Percentiles rank a stretch among this genome's conserved stretches.
phyloP scores from a whole-genome alignment of 2,113 vertebrate species.

The Cololabis saira region DNA sequence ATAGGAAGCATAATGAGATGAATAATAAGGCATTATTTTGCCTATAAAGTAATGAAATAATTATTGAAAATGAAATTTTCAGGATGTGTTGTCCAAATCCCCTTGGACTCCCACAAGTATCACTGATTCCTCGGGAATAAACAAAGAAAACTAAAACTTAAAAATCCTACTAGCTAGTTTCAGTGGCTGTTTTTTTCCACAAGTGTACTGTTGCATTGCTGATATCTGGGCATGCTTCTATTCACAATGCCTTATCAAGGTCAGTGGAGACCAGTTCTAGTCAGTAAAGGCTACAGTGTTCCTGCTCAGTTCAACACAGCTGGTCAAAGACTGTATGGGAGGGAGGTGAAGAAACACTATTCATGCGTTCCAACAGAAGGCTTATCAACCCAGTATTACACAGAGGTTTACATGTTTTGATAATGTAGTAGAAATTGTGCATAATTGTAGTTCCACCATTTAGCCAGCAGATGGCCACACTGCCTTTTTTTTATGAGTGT shows the following conservation, averaged over 20 bases:
- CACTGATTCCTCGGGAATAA: too few species aligned
- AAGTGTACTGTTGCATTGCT: background rate
- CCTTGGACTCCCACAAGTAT: too few species aligned
- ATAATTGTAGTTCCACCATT: conserved; percentile 7
- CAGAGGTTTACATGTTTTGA: background rate
- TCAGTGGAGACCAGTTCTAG: conserved; percentile 35
- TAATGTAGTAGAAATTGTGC: background rate
- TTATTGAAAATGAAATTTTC: too few species aligned
- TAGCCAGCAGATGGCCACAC: conserved; percentile 28
- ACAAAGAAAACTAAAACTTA: background rate
- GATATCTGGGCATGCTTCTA: conserved; percentile 1
- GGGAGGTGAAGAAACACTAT: conserved; percentile 8
- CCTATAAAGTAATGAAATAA: too few species aligned
- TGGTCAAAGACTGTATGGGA: conserved; percentile 32
- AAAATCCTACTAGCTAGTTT: background rate
- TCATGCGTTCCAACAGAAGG: conserved; percentile 24
- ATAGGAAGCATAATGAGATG: too few species aligned
- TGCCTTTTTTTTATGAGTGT: background rate
- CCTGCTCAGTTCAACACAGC: conserved; percentile 29
- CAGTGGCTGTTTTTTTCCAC: background rate
- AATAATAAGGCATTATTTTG: too few species aligned
- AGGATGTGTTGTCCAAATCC: too few species aligned
- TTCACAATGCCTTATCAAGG: conserved; percentile 40
- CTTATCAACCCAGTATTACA: too few species aligned
- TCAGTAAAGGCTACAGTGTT: conserved; percentile 27